Evolutionary conservation across 2,888 invertebrate species (phyloP).

Genomic region (Carcina quercana): DNA sequence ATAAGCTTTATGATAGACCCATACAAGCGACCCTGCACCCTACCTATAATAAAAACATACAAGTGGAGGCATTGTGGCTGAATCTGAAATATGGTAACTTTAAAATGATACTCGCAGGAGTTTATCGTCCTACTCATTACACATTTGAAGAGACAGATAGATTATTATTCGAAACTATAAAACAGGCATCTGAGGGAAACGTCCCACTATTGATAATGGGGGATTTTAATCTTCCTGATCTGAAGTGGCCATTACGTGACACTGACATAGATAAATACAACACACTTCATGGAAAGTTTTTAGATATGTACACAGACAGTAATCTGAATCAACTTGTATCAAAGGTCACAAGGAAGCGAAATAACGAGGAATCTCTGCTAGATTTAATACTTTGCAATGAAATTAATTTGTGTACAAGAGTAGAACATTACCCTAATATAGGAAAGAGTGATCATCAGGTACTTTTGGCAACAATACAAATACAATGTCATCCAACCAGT

Average conservation of each 20-base stretch:
- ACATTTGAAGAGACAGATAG: constrained; percentile 4
- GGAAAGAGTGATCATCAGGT: too few species aligned
- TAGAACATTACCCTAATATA: too few species aligned
- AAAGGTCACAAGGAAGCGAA: background rate
- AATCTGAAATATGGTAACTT: constrained; percentile 5
- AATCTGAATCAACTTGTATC: background rate
- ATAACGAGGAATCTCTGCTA: background rate
- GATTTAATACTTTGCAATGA: background rate
- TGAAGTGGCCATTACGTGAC: background rate
- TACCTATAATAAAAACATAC: constrained; percentile 1
- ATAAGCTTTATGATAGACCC: background rate
- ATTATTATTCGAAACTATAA: constrained; percentile 1
- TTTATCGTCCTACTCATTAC: constrained; percentile 8
- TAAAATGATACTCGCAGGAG: constrained; percentile 1
- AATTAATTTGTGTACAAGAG: too few species aligned
- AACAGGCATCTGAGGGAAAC: background rate
- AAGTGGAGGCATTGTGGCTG: constrained; percentile 7
- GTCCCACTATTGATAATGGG: background rate
- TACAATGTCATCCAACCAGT: too few species aligned
- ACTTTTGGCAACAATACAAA: too few species aligned
- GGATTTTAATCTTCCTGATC: background rate
- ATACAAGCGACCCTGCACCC: constrained; percentile 4
- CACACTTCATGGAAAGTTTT: background rate
- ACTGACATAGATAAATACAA: background rate
- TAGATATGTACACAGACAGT: background rate